Conservation (phyloP, 2,113 vertebrate genomes). For the Malurus cyaneus region DNA sequence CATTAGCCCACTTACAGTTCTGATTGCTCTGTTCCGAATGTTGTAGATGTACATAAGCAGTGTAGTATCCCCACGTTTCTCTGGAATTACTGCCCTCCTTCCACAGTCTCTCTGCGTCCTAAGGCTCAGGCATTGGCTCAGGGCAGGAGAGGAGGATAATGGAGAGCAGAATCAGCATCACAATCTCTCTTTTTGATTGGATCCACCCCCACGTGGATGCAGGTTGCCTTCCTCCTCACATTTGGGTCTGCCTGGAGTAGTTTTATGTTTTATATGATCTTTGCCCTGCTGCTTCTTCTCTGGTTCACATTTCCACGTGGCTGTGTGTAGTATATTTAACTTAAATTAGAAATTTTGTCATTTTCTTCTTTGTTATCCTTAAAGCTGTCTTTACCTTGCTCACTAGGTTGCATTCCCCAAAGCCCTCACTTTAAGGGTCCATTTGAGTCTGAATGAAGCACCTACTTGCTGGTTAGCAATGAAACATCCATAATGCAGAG, state of each 20-base stretch:
- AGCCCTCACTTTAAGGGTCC: fast-evolving
- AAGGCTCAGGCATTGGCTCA: not conserved
- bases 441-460: not conserved
- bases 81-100: not conserved
- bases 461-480: not conserved
- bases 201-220: fast-evolving
- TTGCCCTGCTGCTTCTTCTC: not conserved
- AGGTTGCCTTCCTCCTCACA: not conserved
- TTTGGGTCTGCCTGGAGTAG: not conserved
- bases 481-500: not conserved
- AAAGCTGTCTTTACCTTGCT: not conserved
- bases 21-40: not conserved
- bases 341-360: fast-evolving
- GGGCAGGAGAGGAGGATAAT: not conserved
- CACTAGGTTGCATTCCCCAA: not conserved
- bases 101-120: not conserved
- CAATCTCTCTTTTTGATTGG: not conserved
- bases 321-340: not conserved
- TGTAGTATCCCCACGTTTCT: not conserved
- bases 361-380: not conserved
- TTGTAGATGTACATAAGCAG: too few species aligned
- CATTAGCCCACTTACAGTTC: not conserved
- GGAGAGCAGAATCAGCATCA: not conserved
- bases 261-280: not conserved
- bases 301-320: not conserved